Evolutionary conservation across 2,113 vertebrate species (phyloP), one percentile per base, ranked within the genome.

Genomic region (Enhydra lutris): DNA sequence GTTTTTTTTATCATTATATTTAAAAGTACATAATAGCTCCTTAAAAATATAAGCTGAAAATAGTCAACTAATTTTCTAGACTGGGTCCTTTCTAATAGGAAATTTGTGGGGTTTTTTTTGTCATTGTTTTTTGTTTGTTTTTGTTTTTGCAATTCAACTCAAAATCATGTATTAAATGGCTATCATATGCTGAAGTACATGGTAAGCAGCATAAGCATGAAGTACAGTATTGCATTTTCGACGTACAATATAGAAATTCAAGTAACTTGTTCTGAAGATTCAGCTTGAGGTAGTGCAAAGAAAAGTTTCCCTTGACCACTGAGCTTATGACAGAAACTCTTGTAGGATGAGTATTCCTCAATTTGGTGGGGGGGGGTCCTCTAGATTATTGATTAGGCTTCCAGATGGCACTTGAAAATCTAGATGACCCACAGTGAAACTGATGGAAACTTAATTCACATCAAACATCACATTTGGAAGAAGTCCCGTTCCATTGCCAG

Each of bases 41-140:
- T 97, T 94, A 50, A 93, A 92, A 95, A 87, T 92, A n/a, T 67
- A 90, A 87, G 57, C 89, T 29, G 14, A 89, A 95, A 92, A 88
- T 20, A 95, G 61, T 83, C n/a, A 47, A 65, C 47, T 67, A 26
- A 76, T 45, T 91, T 91, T 91, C 39, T 76, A 81, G 26, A 67
- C 21, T 88, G 55, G 5, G 12, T 39, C 29, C 89, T 67, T 92
- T 63, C 39, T 47, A 97, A 79, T 74, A 82, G 80, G 52, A n/a
- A n/a, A 36, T n/a, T 24, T 24, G 8, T 59, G 74, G 20, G 20
- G 4, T 1, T 39, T 15, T 42, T 74, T 85, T 50, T 26, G 36
- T 55, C 52, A 55, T 55, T 55, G 52, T 55, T 7, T 39, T 15
- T 8, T 29, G 26, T 74, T 85, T 31, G n/a, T 47, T 76, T 26